Evolutionary conservation across 2,888 invertebrate species (phyloP).

Genomic region (Cosmopolites sordidus): DNA sequence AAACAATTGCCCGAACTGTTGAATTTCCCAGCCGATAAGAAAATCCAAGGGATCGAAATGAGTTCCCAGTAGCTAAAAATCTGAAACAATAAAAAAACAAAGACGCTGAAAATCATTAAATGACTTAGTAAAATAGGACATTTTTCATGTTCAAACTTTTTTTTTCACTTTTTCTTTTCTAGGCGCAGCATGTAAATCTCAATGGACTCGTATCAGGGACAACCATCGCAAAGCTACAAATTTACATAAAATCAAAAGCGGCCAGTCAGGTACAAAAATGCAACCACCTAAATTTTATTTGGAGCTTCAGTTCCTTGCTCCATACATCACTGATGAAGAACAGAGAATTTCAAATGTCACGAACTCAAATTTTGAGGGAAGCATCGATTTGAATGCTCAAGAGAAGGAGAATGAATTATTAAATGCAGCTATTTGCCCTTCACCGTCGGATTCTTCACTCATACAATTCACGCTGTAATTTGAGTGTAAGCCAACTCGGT

Average conservation of each 20-base stretch:
- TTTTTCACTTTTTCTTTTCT: too few species aligned
- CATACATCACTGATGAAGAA: neutral
- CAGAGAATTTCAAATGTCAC: neutral
- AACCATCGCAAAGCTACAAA: neutral
- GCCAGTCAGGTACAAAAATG: neutral
- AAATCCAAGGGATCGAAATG: conserved; percentile 6
- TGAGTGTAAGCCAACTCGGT: too few species aligned
- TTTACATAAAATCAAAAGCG: neutral
- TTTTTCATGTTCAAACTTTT: too few species aligned
- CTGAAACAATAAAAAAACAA: too few species aligned
- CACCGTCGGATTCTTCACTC: too few species aligned
- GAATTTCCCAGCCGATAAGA: conserved; percentile 6
- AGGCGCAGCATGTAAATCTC: too few species aligned
- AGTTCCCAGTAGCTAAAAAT: neutral
- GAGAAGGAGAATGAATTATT: neutral
- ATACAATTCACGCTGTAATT: too few species aligned
- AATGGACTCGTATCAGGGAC: neutral
- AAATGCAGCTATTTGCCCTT: too few species aligned
- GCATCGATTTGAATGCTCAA: too few species aligned
- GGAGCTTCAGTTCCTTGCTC: neutral
- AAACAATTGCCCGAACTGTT: conserved; percentile 7
- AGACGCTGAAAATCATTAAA: too few species aligned
- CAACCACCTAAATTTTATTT: neutral
- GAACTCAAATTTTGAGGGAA: too few species aligned
- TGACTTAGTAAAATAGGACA: too few species aligned